Evolutionary conservation across 2,113 vertebrate genomes (phyloP), one percentile per base, ranked within the genome.

Genomic region (Anarrhichthys ocellatus): DNA sequence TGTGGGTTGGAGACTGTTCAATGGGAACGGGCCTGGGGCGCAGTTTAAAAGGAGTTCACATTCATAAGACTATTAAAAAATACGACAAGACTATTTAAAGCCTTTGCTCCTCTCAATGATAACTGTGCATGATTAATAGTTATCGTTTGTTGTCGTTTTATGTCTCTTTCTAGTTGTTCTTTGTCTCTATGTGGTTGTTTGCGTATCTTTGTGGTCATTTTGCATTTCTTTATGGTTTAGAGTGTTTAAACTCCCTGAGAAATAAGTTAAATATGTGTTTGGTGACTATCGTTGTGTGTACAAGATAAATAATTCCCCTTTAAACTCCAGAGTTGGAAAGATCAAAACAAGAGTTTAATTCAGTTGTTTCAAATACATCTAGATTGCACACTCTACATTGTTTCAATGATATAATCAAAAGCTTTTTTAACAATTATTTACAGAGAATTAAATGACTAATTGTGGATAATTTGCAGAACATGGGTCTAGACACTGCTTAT

Each of bases 401-500:
- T 36, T 81, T 54, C 10, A 52, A 14, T 68, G 5, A 63, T 46
- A 36, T 63, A n/a, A 78, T 73, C 9, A n/a, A 50, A 36, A 67
- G 32, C n/a, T 48, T 65, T 63, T 27, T 63, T 27, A 11, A 11
- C 29, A 54, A 52, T 8, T 18, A 32, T 85, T 59, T 72, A 56
- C 42, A 3, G 34, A 66, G 20, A 56, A 58, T 71, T 32, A 79
- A 69, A 73, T 61, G 29, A 58, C 67, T 32, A 79, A 69, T 75
- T 61, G 29, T 0, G 6, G 29, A 9, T 83, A 65, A 80, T 82
- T 46, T 48, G 72, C 27, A 56, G 59, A 58, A 81, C 73, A 61
- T 76, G 76, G 44, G 34, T 81, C 29, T 84, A 48, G 72, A 80
- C 71, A 0, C 34, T 9, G 58, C 34, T 85, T 15, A 66, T 87